Percentiles rank a stretch among this genome's conserved stretches.
phyloP scores from a whole-genome alignment of 2,888 invertebrate species.

The Agrochola lota region DNA sequence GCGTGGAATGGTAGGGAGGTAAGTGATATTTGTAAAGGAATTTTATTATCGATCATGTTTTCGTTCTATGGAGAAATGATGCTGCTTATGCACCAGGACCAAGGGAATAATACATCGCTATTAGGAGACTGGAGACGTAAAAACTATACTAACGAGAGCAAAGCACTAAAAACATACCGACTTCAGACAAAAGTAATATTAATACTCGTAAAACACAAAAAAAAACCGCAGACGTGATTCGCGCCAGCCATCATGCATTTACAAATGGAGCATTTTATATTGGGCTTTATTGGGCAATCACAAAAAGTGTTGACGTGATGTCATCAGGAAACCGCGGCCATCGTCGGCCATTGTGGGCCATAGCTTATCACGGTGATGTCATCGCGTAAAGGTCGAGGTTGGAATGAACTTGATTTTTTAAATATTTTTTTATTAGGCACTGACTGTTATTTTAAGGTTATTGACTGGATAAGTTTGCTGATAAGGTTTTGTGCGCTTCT shows the following conservation, averaged over 20 bases:
- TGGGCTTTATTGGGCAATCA: constrained; percentile 52
- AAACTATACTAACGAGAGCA: neutral
- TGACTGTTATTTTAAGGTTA: constrained; percentile 42
- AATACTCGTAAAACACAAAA: constrained; percentile 18
- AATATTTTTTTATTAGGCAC: constrained; percentile 22
- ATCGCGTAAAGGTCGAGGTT: constrained; percentile 67
- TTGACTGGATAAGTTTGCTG: constrained; percentile 57
- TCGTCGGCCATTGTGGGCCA: constrained; percentile 28
- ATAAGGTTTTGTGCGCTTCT: constrained; percentile 26
- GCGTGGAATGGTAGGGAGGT: neutral
- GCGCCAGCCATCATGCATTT: constrained; percentile 37
- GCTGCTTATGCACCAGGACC: neutral
- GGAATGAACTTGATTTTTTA: constrained; percentile 50
- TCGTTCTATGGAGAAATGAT: neutral
- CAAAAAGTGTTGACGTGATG: constrained; percentile 61
- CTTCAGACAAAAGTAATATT: constrained; percentile 12
- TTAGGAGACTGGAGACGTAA: neutral
- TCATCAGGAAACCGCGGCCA: constrained; percentile 55
- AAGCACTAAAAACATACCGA: constrained; percentile 17
- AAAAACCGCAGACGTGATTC: constrained; percentile 28
- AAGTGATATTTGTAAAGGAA: neutral
- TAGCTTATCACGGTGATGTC: constrained; percentile 65
- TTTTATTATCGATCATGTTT: neutral
- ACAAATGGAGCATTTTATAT: constrained; percentile 55
- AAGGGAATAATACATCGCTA: neutral